Evolutionary conservation across 2,113 vertebrate genomes (phyloP), one percentile per base, ranked within the genome.

Genomic region (Todiramphus chloris): DNA sequence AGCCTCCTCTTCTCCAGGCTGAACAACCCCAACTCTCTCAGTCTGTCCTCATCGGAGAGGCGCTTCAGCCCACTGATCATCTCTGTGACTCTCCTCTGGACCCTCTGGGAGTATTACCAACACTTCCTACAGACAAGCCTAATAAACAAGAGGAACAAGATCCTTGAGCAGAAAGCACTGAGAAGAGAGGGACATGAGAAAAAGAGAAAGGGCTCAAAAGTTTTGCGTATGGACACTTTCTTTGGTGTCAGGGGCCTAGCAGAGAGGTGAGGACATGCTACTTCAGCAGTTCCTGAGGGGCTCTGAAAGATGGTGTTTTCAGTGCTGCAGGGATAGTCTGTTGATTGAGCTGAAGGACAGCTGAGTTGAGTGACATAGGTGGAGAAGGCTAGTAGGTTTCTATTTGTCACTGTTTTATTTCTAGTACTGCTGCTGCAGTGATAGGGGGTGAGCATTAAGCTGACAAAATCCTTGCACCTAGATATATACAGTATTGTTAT

Each of bases 201-300:
- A n/a, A 23, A 39, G 35, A 46, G 25, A 28, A 73, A 9, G n/a
- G 3, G 2, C 31, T 60, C 85, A 74, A 8, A 84, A 43, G 5
- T 87, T 75, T 46, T 21, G 41, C 46, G 6, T 60, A 23, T 17
- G 31, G 55, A 19, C 3, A 3, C 1, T 44, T 68, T 12, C 5
- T 77, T 76, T 12, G 0, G 0, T 59, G 13, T 64, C 7, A 7
- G 14, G 23, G 23, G 17, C 30, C 13, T 53, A 20, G 31, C 28
- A 81, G n/a, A 20, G 8, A 16, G 2, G 7, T 58, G 31, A 35
- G 41, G 33, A 43, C 19, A 3, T 20, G 10, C 19, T 56, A 8
- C 72, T 44, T 39, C 46, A 50, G 25, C 48, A 74, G 12, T 58
- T 77, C 7, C 21, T 8, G 17, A 59, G 63, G 35, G 13, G 25